Evolutionary conservation across 2,113 vertebrate species (phyloP).

Genomic region (Ivindomyrus marchei): DNA sequence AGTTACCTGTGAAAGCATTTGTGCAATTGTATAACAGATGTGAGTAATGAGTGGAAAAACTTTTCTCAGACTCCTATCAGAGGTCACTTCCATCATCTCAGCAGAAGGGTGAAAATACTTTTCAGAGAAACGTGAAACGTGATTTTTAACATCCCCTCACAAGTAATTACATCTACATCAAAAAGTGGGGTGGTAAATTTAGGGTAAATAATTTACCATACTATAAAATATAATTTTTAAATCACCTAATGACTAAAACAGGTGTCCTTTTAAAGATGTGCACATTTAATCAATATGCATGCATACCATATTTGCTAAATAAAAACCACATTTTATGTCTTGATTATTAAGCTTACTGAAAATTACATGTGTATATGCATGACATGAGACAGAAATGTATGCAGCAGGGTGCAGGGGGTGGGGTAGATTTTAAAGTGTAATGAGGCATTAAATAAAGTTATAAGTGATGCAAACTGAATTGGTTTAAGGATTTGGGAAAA

Average conservation of each 20-base stretch:
- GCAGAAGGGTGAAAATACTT: not conserved
- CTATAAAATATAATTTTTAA: not conserved
- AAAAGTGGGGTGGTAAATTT: not conserved
- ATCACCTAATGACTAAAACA: not conserved
- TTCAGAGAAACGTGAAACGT: not conserved
- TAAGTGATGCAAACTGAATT: not conserved
- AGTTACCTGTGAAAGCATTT: not conserved
- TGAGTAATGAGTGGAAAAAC: not conserved
- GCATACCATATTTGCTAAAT: not conserved
- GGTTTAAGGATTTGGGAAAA: not conserved
- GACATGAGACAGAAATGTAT: not conserved
- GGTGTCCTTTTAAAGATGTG: not conserved
- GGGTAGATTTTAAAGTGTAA: not conserved
- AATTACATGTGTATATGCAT: not conserved
- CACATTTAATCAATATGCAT: not conserved
- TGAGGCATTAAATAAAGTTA: not conserved
- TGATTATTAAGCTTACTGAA: not conserved
- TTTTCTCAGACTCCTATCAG: not conserved
- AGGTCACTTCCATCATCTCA: not conserved
- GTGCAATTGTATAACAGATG: not conserved
- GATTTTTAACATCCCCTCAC: not conserved
- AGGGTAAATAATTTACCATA: not conserved
- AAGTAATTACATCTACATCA: not conserved
- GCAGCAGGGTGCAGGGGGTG: not conserved
- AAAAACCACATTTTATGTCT: not conserved